phyloP scores from a whole-genome alignment of 2,113 vertebrate genomes.

The Paraplagusia blochii region DNA sequence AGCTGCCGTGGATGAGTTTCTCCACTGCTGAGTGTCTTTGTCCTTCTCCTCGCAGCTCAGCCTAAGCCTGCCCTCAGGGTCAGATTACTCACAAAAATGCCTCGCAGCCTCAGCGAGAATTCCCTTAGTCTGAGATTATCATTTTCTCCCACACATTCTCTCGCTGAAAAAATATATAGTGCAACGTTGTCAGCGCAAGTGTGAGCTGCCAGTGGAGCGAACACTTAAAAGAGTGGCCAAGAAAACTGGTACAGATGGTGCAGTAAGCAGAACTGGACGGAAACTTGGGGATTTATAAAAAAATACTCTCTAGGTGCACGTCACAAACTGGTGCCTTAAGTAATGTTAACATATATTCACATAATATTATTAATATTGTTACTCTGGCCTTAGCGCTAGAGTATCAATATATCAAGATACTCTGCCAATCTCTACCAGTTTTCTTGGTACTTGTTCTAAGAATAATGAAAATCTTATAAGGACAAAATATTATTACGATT shows the following conservation, averaged over 20 bases:
- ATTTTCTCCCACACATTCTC: slow-evolving; percentile 62
- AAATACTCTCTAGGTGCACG: too few relatives aligned
- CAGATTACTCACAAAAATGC: slow-evolving; percentile 71
- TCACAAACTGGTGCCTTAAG: too few relatives aligned
- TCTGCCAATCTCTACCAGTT: too few relatives aligned
- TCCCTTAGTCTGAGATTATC: slow-evolving; percentile 67
- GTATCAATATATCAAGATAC: too few relatives aligned
- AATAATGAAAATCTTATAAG: too few relatives aligned
- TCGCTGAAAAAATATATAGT: slow-evolving; percentile 27
- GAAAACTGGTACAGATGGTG: background rate
- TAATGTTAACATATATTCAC: too few relatives aligned
- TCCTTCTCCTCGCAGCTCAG: slow-evolving; percentile 63
- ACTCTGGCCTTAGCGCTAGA: too few relatives aligned
- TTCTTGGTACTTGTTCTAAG: too few relatives aligned
- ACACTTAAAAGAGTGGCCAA: slow-evolving; percentile 1
- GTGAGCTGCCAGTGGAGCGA: slow-evolving; percentile 17
- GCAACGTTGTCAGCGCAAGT: slow-evolving; percentile 37
- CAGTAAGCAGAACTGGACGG: slow-evolving; percentile 9
- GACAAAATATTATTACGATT: too few relatives aligned
- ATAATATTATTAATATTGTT: too few relatives aligned
- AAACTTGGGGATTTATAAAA: background rate
- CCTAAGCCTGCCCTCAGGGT: slow-evolving; percentile 72
- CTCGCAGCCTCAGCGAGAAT: slow-evolving; percentile 59
- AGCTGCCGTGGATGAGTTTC: slow-evolving; percentile 60
- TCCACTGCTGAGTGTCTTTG: slow-evolving; percentile 66